A percentile compares a stretch with the other conserved stretches of the same genome.
Conservation (phyloP, 2,113 vertebrate species). For the Psettodes erumei region DNA sequence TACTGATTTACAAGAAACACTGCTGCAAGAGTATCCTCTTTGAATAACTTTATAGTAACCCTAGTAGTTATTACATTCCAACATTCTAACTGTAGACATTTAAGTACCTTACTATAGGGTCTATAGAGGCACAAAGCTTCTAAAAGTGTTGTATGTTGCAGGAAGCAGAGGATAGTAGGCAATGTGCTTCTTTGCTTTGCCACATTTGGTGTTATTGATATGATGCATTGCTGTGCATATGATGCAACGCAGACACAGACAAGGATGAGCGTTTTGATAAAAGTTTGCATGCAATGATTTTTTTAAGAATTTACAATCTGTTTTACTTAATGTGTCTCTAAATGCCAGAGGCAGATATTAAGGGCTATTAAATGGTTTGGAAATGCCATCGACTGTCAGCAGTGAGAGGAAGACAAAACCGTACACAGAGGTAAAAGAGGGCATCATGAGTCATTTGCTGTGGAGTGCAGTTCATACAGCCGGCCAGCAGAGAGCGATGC, state of each 20-base stretch:
- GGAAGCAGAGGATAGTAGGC: not conserved
- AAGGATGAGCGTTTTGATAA: not conserved
- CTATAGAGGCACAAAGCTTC: not conserved
- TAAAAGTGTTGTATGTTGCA: not conserved
- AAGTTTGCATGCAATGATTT: not conserved
- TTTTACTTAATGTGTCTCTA: not conserved
- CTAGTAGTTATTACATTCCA: not conserved
- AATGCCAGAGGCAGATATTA: not conserved
- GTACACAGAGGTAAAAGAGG: not conserved
- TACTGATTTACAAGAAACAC: not conserved
- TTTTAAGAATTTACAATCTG: not conserved
- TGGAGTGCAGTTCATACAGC: constrained; percentile 25
- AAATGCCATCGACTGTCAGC: not conserved
- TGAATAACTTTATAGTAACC: not conserved
- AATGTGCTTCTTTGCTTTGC: not conserved
- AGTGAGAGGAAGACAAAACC: not conserved
- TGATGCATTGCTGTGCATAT: too few relatives aligned
- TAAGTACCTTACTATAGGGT: not conserved
- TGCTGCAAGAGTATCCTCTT: not conserved
- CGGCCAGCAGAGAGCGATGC: constrained; percentile 67
- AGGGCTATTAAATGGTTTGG: not conserved
- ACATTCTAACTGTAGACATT: not conserved
- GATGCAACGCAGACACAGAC: not conserved
- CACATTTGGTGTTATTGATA: not conserved
- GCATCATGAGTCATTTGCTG: constrained; percentile 19